These are phyloP conservation scores for Platichthys flesus DNA, from an alignment of 2,113 vertebrate genomes.

Conservation along the genomic window DNA sequence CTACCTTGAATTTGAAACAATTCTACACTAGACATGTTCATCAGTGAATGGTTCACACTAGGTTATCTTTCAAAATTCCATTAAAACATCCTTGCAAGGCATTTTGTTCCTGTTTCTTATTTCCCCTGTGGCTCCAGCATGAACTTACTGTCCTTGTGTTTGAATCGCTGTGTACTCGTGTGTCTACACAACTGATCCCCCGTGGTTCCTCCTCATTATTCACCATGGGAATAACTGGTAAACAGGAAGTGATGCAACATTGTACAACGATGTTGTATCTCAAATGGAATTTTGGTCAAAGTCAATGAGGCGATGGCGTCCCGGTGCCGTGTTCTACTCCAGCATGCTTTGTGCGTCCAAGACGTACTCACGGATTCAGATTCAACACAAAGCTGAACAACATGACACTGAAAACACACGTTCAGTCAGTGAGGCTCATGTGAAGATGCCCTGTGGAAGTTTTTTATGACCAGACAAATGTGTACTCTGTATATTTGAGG, in stretches of 20 bases:
- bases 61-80: conserved; percentile 84
- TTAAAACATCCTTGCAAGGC: conserved; percentile 85
- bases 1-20: conserved; percentile 69
- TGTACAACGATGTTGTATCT: conserved; percentile 67
- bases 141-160: conserved; percentile 52
- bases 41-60: conserved; percentile 76
- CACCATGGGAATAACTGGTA: conserved; percentile 52
- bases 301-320: conserved; percentile 34
- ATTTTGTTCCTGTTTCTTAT: conserved; percentile 82
- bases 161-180: conserved; percentile 40
- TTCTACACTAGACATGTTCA: conserved; percentile 76
- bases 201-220: conserved; percentile 19
- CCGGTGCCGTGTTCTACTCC: conserved; percentile 21
- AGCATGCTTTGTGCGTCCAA: conserved; percentile 43
- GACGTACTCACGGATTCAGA: background rate
- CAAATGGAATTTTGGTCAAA: conserved; percentile 74
- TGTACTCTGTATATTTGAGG: background rate
- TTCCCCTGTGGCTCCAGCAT: conserved; percentile 73
- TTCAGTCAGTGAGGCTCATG: background rate
- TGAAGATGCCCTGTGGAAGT: conserved; percentile 1
- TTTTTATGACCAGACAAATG: background rate
- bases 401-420: conserved; percentile 13
- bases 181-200: conserved; percentile 33
- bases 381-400: background rate
- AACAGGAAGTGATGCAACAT: conserved; percentile 70